These are phyloP conservation scores for Erpobdella octoculata DNA, from an alignment of 2,888 invertebrate species.

Conservation along the genomic window DNA sequence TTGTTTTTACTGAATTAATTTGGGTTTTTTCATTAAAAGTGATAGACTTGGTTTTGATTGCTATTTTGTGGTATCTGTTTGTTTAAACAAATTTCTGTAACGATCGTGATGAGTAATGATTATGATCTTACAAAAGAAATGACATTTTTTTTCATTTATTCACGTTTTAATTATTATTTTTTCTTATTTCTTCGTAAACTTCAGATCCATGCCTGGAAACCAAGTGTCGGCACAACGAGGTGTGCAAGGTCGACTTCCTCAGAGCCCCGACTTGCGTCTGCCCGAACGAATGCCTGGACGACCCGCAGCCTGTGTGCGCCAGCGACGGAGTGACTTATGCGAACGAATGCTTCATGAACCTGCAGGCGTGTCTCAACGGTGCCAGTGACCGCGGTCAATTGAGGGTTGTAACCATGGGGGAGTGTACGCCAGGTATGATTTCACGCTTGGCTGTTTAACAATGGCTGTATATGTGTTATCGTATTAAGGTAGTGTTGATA, in stretches of 20 bases:
- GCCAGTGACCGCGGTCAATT: too few relatives aligned
- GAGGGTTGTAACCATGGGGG: background rate
- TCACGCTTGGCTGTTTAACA: too few relatives aligned
- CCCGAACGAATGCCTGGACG: background rate
- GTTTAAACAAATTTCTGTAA: too few relatives aligned
- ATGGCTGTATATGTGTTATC: too few relatives aligned
- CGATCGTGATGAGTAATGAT: too few relatives aligned
- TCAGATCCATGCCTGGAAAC: conserved; percentile 22
- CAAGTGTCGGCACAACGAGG: conserved; percentile 13
- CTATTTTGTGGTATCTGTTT: too few relatives aligned
- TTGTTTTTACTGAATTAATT: too few relatives aligned
- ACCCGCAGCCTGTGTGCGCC: conserved; percentile 23
- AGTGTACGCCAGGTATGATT: background rate
- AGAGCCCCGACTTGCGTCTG: conserved; percentile 14
- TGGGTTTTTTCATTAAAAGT: too few relatives aligned
- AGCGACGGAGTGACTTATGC: conserved; percentile 27
- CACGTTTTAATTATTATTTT: background rate
- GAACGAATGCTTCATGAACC: conserved; percentile 25
- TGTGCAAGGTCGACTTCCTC: conserved; percentile 12
- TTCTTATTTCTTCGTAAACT: background rate
- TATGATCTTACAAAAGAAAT: too few relatives aligned
- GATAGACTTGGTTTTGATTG: too few relatives aligned
- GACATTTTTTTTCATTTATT: too few relatives aligned
- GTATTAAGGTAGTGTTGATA: too few relatives aligned
- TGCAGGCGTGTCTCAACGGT: background rate